These are phyloP conservation scores for Toxotes chatareus DNA, from an alignment of 2,113 vertebrate species.

Conservation along the genomic window DNA sequence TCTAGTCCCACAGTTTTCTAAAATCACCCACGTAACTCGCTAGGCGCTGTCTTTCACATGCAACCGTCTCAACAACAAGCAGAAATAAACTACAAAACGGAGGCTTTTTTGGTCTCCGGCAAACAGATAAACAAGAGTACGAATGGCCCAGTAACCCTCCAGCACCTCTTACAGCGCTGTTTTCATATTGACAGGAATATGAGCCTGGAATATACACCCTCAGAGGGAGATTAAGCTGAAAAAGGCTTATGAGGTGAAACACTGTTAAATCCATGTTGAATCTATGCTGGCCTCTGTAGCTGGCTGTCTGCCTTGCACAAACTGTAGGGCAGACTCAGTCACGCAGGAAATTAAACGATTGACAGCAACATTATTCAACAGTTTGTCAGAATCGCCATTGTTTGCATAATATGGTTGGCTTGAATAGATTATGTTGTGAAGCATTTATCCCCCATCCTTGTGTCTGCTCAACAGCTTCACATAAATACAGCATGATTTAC, in stretches of 20 bases:
- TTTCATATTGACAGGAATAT: constrained; percentile 71
- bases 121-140: constrained; percentile 51
- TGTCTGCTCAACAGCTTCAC: constrained; percentile 18
- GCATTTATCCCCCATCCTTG: constrained; percentile 11
- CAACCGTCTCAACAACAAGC: constrained; percentile 28
- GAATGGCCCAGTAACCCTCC: constrained; percentile 63
- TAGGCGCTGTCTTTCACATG: constrained; percentile 25
- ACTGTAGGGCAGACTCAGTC: constrained; percentile 51
- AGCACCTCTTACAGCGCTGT: constrained; percentile 27
- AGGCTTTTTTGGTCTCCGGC: constrained; percentile 13
- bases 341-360: constrained; percentile 73
- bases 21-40: constrained; percentile 38
- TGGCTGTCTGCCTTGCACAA: constrained; percentile 64
- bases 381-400: constrained; percentile 37
- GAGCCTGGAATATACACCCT: constrained; percentile 65
- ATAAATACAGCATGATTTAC: constrained; percentile 7
- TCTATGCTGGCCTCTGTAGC: constrained; percentile 73
- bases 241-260: constrained; percentile 78
- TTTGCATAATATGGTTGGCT: constrained; percentile 30
- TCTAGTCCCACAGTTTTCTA: constrained; percentile 21
- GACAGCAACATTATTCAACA: constrained; percentile 59
- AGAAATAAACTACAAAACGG: constrained; percentile 29
- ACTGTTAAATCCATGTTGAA: constrained; percentile 75
- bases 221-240: constrained; percentile 72
- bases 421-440: constrained; percentile 28